Percentiles rank a stretch among this genome's conserved stretches.
Evolutionary conservation across 2,113 vertebrate species (phyloP).

Genomic region (Phaethornis superciliosus): DNA sequence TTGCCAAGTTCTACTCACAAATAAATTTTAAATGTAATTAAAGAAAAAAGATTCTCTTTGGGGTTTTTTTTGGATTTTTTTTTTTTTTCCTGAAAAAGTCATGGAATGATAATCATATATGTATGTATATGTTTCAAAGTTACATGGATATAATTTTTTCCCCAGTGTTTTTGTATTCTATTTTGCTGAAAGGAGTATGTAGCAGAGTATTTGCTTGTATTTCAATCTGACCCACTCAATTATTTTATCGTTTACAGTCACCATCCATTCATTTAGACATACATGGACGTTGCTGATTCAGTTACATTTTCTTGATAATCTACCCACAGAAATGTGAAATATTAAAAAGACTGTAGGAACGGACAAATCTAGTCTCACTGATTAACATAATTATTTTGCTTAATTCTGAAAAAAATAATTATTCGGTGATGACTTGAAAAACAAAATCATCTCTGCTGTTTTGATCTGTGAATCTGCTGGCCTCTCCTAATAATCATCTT

Average conservation of each 20-base stretch:
- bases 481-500: not conserved
- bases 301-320: not conserved
- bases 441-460: not conserved
- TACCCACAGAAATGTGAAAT: not conserved
- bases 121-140: not conserved
- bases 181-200: not conserved
- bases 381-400: not conserved
- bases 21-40: not conserved
- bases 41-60: not conserved
- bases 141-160: not conserved
- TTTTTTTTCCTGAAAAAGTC: not conserved
- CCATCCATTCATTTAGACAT: not conserved
- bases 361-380: not conserved
- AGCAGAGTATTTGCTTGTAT: not conserved
- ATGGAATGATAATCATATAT: not conserved
- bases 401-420: not conserved
- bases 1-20: not conserved
- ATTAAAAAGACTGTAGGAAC: not conserved
- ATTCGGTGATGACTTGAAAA: not conserved
- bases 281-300: not conserved
- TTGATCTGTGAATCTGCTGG: not conserved
- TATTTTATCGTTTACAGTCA: not conserved
- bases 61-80: not conserved
- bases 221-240: not conserved
- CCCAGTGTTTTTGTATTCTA: not conserved